phyloP scores from a whole-genome alignment of 2,888 invertebrate genomes.

The Sisyra terminalis region DNA sequence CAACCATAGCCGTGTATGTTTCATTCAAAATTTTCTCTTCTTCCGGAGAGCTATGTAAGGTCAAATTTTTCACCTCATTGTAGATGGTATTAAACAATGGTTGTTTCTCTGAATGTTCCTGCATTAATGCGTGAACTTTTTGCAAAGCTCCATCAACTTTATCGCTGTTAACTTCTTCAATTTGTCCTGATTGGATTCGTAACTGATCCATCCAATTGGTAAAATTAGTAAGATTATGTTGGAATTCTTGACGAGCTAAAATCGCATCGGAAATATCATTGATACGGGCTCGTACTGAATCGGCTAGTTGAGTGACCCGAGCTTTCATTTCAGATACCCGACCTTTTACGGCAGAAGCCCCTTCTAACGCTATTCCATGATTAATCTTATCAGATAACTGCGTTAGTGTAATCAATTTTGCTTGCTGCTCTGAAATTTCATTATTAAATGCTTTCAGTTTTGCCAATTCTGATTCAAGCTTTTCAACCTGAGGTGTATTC shows the following conservation, averaged over 20 bases:
- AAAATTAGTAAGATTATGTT: constrained; percentile 60
- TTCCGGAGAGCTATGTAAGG: constrained; percentile 49
- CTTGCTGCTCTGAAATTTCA: constrained; percentile 73
- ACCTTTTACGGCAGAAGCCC: constrained; percentile 50
- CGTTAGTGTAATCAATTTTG: constrained; percentile 61
- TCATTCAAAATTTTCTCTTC: constrained; percentile 58
- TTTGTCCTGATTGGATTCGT: constrained; percentile 51
- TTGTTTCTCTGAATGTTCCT: constrained; percentile 74
- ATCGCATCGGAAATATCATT: constrained; percentile 70
- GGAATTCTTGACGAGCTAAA: constrained; percentile 67
- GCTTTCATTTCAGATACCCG: constrained; percentile 58
- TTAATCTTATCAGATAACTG: constrained; percentile 67
- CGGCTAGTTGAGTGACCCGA: constrained; percentile 57
- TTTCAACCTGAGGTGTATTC: constrained; percentile 54
- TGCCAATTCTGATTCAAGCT: constrained; percentile 58
- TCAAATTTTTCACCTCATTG: constrained; percentile 66
- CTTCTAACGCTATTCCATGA: constrained; percentile 62
- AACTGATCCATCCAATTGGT: constrained; percentile 66
- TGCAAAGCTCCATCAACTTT: constrained; percentile 66
- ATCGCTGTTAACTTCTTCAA: constrained; percentile 66
- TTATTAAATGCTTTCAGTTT: constrained; percentile 67
- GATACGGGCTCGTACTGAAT: constrained; percentile 56
- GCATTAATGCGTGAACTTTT: constrained; percentile 59
- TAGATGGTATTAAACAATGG: constrained; percentile 62
- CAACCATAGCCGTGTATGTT: constrained; percentile 56